Conservation (phyloP, 2,888 invertebrate genomes). For the Deroplatys truncata region DNA sequence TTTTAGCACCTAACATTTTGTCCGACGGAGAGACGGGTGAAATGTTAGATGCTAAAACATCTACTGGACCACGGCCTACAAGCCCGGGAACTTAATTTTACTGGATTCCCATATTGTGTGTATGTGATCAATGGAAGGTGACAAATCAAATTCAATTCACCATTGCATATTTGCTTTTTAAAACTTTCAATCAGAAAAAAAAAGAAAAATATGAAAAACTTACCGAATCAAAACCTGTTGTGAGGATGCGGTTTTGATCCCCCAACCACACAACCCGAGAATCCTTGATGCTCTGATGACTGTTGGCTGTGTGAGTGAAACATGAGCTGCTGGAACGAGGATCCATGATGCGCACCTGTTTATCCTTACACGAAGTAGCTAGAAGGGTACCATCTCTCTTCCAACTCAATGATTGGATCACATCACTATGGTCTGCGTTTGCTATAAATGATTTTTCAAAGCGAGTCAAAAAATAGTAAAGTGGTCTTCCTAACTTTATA, state of each 20-base stretch:
- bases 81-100: too few relatives aligned
- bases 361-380: slow-evolving; percentile 89
- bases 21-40: too few relatives aligned
- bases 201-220: slow-evolving; percentile 32
- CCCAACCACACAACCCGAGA: slow-evolving; percentile 89
- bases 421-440: slow-evolving; percentile 72
- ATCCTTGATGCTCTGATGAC: slow-evolving; percentile 89
- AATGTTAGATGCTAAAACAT: too few relatives aligned
- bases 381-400: slow-evolving; percentile 77
- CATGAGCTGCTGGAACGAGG: slow-evolving; percentile 60
- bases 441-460: slow-evolving; percentile 43
- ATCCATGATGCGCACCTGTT: slow-evolving; percentile 80
- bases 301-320: slow-evolving; percentile 52
- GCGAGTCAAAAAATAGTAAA: background rate
- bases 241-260: slow-evolving; percentile 74
- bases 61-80: too few relatives aligned
- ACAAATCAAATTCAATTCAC: too few relatives aligned
- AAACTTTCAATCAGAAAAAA: background rate
- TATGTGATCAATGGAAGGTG: too few relatives aligned
- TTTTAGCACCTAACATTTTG: too few relatives aligned
- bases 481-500: too few relatives aligned
- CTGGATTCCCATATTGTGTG: too few relatives aligned
- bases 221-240: slow-evolving; percentile 80
- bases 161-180: too few relatives aligned
- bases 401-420: slow-evolving; percentile 88